Base-by-base conservation (phyloP, 2,797 vertebrate genomes). In the Sitta carolinensis region DNA sequence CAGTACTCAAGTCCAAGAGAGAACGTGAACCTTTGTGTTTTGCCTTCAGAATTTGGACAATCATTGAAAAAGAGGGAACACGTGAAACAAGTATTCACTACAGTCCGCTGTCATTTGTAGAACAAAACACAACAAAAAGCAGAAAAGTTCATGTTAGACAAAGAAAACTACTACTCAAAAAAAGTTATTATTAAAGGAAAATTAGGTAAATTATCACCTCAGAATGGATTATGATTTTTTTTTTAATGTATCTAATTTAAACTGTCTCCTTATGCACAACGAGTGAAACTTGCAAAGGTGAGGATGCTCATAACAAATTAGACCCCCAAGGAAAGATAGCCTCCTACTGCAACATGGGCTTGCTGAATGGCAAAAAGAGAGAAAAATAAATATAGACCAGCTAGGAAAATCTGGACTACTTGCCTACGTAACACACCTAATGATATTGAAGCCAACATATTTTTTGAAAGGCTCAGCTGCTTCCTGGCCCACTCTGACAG, bases 391-490 rank as follows among this genome's bases (percentile, higher is more conserved):
- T 18, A 61, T 1, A 84, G 47, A 68, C 43, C 32, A 74, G 42
- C n/a, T 42, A 67, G 7, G 32, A 34, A 61, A 70, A 91, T 45
- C 1, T 30, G 45, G 61, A 91, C 32, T 19, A 8, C 73, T 77
- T 80, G 88, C 47, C 79, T 61, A 68, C 4, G 1, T 47, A 91
- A 78, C 42, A 84, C 59, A 81, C 52, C 88, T 68, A 90, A 82
- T 9, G 26, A 51, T 79, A 86, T 14, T 72, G 76, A 95, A 89
- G 64, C n/a, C 48, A 84, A 58, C 10, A 4, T 40, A 59, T 47
- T 66, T 95, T 87, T 27, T 69, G 40, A 84, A 83, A 78, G 50
- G 40, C 84, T 87, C 73, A 86, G 62, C 76, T 93, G 66, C 67
- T 75, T 83, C 73, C 52, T 69, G 67, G 57, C 68, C 88, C 54